These are phyloP conservation scores for Calcarius ornatus DNA, from an alignment of 2,113 vertebrate genomes.

Conservation along the genomic window DNA sequence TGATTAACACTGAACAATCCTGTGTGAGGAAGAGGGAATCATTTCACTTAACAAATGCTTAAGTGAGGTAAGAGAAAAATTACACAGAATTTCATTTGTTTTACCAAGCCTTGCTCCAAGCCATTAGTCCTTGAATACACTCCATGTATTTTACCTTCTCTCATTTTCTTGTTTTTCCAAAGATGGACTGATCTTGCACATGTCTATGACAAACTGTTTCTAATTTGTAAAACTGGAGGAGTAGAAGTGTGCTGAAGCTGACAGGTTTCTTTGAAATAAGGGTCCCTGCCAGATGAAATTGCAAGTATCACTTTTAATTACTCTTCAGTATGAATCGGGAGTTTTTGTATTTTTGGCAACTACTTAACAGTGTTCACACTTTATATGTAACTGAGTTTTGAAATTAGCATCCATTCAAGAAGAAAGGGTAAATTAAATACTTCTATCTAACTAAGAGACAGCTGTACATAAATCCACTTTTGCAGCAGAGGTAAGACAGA, in stretches of 20 bases:
- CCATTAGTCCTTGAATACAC: not conserved
- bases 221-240: not conserved
- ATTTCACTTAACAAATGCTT: not conserved
- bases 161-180: not conserved
- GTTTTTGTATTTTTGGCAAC: not conserved
- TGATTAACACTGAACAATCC: not conserved
- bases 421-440: not conserved
- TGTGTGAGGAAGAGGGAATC: not conserved
- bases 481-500: not conserved
- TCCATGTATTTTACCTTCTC: not conserved
- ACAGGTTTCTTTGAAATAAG: not conserved
- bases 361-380: not conserved
- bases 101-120: not conserved
- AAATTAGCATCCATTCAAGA: not conserved
- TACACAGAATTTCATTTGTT: not conserved
- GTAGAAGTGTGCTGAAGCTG: not conserved
- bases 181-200: not conserved
- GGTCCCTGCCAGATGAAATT: not conserved
- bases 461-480: not conserved
- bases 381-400: not conserved
- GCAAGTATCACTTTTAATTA: not conserved
- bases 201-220: not conserved
- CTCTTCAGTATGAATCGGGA: not conserved
- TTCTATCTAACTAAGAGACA: not conserved
- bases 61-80: not conserved